Conservation (phyloP, 2,888 invertebrate genomes). For the Drosophila leonis region DNA sequence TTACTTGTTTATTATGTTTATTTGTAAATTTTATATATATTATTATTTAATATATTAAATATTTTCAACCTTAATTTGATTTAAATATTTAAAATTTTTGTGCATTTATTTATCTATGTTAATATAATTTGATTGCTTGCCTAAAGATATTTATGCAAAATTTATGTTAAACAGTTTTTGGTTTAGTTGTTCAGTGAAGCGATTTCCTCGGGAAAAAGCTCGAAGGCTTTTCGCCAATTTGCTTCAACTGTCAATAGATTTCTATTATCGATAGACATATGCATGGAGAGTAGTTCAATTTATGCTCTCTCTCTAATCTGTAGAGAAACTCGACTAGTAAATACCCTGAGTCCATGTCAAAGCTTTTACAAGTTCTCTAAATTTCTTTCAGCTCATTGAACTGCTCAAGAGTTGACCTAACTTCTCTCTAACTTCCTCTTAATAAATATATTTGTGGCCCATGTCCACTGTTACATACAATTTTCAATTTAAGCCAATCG, state of each 20-base stretch:
- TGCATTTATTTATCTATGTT: neutral
- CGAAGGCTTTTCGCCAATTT: conserved; percentile 5
- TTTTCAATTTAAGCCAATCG: neutral
- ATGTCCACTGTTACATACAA: neutral
- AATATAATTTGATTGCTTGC: neutral
- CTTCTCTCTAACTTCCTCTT: too few relatives aligned
- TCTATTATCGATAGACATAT: neutral
- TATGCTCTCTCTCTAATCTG: neutral
- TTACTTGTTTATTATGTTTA: too few relatives aligned
- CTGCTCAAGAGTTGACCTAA: too few relatives aligned
- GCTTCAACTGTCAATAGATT: neutral
- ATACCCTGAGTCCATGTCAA: too few relatives aligned
- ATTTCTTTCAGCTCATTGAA: too few relatives aligned
- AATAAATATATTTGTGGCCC: neutral
- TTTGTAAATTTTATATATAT: neutral
- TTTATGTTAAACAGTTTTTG: neutral
- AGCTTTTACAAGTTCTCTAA: too few relatives aligned
- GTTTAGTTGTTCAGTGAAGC: neutral
- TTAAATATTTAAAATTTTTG: neutral
- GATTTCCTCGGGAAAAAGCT: neutral
- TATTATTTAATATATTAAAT: neutral
- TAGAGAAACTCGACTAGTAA: too few relatives aligned
- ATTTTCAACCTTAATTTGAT: neutral
- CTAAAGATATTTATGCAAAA: neutral
- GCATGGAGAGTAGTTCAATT: neutral